Evolutionary conservation across 2,888 invertebrate genomes (phyloP).

Genomic region (Nomada fucata): DNA sequence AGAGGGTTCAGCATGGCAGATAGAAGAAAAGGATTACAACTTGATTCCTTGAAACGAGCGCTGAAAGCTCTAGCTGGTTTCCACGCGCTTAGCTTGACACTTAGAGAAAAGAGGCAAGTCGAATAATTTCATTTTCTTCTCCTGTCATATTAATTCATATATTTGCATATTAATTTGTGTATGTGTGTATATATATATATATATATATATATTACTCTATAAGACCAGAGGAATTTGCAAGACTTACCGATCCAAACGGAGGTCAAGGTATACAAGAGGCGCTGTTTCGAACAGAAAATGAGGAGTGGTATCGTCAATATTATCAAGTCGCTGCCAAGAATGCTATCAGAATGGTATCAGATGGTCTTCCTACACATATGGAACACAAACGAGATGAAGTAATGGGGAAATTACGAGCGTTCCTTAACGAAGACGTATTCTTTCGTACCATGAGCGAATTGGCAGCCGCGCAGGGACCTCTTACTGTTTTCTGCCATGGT

Average conservation of each 20-base stretch:
- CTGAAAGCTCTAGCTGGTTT: slow-evolving; percentile 84
- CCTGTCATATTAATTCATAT: not conserved
- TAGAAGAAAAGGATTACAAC: slow-evolving; percentile 81
- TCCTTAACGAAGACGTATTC: slow-evolving; percentile 88
- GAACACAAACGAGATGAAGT: slow-evolving; percentile 85
- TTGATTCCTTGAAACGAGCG: slow-evolving; percentile 81
- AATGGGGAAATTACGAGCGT: slow-evolving; percentile 86
- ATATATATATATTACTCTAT: slow-evolving; percentile 12
- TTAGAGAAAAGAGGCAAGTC: slow-evolving; percentile 80
- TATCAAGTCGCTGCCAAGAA: slow-evolving; percentile 88
- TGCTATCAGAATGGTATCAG: slow-evolving; percentile 88
- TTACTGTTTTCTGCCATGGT: slow-evolving; percentile 90
- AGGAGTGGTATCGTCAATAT: slow-evolving; percentile 89
- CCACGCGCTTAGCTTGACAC: slow-evolving; percentile 85
- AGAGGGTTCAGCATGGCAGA: slow-evolving; percentile 84
- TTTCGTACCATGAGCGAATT: slow-evolving; percentile 89
- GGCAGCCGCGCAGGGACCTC: slow-evolving; percentile 87
- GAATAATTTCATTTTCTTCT: not conserved
- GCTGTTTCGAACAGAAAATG: slow-evolving; percentile 88
- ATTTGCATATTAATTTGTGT: not conserved
- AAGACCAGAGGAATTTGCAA: slow-evolving; percentile 81
- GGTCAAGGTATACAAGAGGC: slow-evolving; percentile 84
- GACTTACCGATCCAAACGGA: slow-evolving; percentile 74
- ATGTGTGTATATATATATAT: not conserved
- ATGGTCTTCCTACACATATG: slow-evolving; percentile 80